phyloP scores from a whole-genome alignment of 2,113 vertebrate species.

The Bujurquina vittata region DNA sequence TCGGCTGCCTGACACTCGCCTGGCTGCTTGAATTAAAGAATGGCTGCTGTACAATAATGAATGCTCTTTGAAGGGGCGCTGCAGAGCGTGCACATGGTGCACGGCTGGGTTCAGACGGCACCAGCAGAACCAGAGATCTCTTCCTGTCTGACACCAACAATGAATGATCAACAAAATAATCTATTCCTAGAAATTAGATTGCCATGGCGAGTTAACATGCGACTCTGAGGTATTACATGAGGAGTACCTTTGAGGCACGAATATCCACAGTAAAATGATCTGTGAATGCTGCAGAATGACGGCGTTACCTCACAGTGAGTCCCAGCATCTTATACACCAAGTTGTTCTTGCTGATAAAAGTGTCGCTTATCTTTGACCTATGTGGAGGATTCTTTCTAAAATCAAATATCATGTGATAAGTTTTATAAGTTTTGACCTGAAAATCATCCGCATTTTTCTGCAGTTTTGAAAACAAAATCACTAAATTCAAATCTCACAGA shows the following conservation, averaged over 20 bases:
- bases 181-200: fast-evolving
- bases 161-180: background rate
- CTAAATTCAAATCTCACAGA: no score
- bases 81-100: background rate
- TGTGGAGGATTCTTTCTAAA: no score
- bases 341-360: background rate
- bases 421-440: no score
- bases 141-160: no score
- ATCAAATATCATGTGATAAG: no score
- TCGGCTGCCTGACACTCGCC: background rate
- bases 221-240: no score
- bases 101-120: background rate
- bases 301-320: background rate
- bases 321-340: background rate
- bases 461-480: no score
- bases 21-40: background rate
- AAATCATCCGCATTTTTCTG: no score
- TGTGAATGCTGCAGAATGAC: background rate
- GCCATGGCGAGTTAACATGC: no score
- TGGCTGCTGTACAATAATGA: background rate
- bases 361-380: fast-evolving
- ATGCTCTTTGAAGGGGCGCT: fast-evolving
- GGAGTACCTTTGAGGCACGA: background rate
- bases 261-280: fast-evolving
- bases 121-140: fast-evolving